phyloP scores from a whole-genome alignment of 2,888 invertebrate species.

The Acanthopleura granulata region DNA sequence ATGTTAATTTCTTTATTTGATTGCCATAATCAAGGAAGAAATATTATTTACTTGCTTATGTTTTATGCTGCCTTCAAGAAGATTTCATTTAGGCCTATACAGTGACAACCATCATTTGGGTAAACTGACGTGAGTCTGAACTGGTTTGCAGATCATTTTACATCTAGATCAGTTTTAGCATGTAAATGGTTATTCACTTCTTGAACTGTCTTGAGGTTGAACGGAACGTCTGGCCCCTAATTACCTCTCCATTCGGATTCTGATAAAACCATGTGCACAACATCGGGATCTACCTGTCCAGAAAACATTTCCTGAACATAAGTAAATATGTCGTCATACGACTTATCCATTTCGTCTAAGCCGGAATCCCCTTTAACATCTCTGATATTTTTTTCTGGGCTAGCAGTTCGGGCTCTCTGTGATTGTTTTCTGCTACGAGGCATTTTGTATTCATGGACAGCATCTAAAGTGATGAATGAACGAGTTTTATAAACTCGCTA shows the following conservation, averaged over 20 bases:
- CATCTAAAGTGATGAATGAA: no score
- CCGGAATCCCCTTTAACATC: conserved; percentile 19
- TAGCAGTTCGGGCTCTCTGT: conserved; percentile 28
- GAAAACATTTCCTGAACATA: conserved; percentile 59
- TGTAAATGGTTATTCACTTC: no score
- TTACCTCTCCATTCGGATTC: conserved; percentile 61
- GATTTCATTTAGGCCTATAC: no score
- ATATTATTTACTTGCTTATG: no score
- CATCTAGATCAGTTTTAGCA: no score
- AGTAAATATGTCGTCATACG: conserved; percentile 32
- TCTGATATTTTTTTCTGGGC: conserved; percentile 27
- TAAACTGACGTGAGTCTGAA: no score
- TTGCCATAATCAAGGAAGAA: background rate
- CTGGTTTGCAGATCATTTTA: no score
- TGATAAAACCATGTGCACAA: conserved; percentile 54
- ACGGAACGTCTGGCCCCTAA: background rate
- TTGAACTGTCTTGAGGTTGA: no score
- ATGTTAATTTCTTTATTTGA: background rate
- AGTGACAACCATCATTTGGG: no score
- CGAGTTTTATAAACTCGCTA: no score
- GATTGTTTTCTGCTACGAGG: conserved; percentile 22
- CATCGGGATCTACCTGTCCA: conserved; percentile 54
- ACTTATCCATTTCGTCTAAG: conserved; percentile 20
- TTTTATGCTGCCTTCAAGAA: no score
- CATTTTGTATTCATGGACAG: conserved; percentile 17